These are phyloP conservation scores for Phataginus tetradactyla DNA, from an alignment of 2,797 vertebrate genomes.

Conservation along the genomic window DNA sequence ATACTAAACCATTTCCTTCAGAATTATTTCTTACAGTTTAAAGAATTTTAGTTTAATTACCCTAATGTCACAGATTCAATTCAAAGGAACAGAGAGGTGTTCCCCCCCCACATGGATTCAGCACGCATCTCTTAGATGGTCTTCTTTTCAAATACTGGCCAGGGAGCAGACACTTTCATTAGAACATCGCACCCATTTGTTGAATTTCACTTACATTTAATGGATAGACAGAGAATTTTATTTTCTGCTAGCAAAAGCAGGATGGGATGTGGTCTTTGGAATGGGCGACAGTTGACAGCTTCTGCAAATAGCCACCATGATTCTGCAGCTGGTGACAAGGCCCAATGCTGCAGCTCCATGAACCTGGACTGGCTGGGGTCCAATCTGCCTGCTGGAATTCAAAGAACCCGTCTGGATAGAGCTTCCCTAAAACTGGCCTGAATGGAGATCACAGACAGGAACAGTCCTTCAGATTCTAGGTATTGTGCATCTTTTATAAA, in stretches of 20 bases:
- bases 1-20: constrained; percentile 15
- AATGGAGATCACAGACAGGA: constrained; percentile 60
- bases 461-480: background rate
- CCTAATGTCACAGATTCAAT: background rate
- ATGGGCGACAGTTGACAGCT: constrained; percentile 58
- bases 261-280: constrained; percentile 41
- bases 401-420: constrained; percentile 51
- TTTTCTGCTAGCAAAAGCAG: constrained; percentile 28
- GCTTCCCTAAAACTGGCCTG: constrained; percentile 48
- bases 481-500: constrained; percentile 51
- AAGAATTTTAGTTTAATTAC: constrained; percentile 26
- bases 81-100: background rate
- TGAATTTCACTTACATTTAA: constrained; percentile 55
- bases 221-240: background rate
- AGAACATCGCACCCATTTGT: background rate
- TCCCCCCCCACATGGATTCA: background rate
- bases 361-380: constrained; percentile 31
- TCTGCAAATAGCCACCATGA: constrained; percentile 30
- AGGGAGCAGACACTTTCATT: constrained; percentile 1
- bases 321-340: constrained; percentile 44
- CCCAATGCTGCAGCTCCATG: constrained; percentile 22
- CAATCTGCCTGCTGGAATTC: constrained; percentile 46
- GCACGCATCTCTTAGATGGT: background rate
- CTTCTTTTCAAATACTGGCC: background rate
- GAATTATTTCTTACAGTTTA: background rate